Conservation (phyloP, 2,888 invertebrate species). For the Folsomia candida region DNA sequence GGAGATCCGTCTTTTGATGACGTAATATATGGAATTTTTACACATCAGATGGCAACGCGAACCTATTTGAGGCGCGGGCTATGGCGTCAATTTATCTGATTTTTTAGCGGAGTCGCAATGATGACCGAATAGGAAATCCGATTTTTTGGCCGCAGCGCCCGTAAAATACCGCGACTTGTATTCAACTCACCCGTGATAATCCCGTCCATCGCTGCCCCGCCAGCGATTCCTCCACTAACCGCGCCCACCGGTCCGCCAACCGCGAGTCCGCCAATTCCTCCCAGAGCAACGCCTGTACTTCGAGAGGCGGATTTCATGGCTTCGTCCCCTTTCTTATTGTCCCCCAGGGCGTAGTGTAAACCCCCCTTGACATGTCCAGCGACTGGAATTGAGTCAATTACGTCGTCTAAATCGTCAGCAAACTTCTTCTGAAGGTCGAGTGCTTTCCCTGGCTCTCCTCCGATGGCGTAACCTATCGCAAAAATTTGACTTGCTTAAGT, state of each 20-base stretch:
- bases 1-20: too few species aligned
- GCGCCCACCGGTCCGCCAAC: constrained; percentile 45
- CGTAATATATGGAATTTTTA: too few species aligned
- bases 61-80: too few species aligned
- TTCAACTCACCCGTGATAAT: too few species aligned
- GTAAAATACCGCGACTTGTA: too few species aligned
- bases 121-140: too few species aligned
- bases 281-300: constrained; percentile 43
- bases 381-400: constrained; percentile 43
- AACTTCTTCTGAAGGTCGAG: constrained; percentile 46
- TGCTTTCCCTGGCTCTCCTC: constrained; percentile 42
- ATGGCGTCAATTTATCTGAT: too few species aligned
- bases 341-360: constrained; percentile 44
- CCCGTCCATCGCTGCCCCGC: too few species aligned
- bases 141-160: too few species aligned
- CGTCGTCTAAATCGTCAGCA: constrained; percentile 41
- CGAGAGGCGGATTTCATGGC: constrained; percentile 47
- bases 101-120: too few species aligned
- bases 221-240: constrained; percentile 46
- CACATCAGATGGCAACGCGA: too few species aligned
- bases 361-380: constrained; percentile 49
- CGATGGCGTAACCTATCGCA: constrained; percentile 39
- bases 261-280: constrained; percentile 46
- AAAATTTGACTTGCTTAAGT: too few species aligned
- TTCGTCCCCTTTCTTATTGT: constrained; percentile 45